These are phyloP conservation scores for Maccullochella peelii DNA, from an alignment of 2,113 vertebrate species.

Conservation along the genomic window DNA sequence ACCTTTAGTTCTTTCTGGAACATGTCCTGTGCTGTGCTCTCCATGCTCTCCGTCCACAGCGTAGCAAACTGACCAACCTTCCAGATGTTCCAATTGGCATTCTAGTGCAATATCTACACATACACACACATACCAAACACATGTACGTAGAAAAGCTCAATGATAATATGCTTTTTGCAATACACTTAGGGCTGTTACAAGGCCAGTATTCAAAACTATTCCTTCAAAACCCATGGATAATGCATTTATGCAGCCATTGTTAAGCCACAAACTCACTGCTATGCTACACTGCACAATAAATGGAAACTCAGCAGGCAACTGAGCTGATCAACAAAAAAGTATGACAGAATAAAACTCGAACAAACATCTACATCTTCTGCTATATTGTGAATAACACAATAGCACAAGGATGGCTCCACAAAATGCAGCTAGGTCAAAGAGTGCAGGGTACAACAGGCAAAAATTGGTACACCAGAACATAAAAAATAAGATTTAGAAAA, in stretches of 20 bases:
- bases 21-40: slow-evolving; percentile 75
- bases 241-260: slow-evolving; percentile 24
- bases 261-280: neutral
- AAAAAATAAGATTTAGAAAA: neutral
- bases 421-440: slow-evolving; percentile 1
- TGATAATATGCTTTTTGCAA: neutral
- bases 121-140: slow-evolving; percentile 13
- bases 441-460: neutral
- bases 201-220: slow-evolving; percentile 2
- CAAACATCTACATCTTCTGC: neutral
- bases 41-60: slow-evolving; percentile 81
- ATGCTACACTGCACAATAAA: slow-evolving; percentile 29
- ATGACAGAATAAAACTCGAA: neutral
- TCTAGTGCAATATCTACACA: slow-evolving; percentile 77
- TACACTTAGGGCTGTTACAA: neutral
- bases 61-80: slow-evolving; percentile 77
- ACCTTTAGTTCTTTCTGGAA: slow-evolving; percentile 33
- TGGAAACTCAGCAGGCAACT: slow-evolving; percentile 11
- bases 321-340: slow-evolving; percentile 23
- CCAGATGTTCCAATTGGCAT: slow-evolving; percentile 82
- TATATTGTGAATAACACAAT: neutral
- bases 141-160: slow-evolving; percentile 4
- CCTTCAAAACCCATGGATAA: slow-evolving; percentile 23
- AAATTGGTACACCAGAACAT: neutral
- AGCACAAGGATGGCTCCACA: neutral